Percentiles rank a stretch among this genome's conserved stretches.
These are phyloP conservation scores for Myzus persicae DNA, from an alignment of 1,140 invertebrate species.

Conservation along the genomic window DNA sequence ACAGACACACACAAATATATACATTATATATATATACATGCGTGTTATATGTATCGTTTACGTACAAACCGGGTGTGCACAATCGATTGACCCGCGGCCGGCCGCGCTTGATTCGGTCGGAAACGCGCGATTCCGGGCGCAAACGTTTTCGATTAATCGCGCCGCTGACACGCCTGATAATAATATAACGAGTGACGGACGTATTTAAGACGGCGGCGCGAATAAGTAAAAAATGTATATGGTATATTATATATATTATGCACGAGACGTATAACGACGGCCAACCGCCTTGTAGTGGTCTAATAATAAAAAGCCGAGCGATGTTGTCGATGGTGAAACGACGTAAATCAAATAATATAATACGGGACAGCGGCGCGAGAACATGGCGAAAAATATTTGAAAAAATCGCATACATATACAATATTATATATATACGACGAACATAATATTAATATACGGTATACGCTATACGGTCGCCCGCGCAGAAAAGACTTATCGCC, in stretches of 20 bases:
- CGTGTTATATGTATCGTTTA: not conserved
- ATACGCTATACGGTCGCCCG: not conserved
- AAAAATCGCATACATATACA: not conserved
- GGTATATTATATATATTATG: not conserved
- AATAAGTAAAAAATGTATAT: not conserved
- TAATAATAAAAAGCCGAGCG: not conserved
- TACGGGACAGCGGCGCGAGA: not conserved
- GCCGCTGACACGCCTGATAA: not conserved
- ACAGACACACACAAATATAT: not conserved
- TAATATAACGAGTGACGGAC: not conserved
- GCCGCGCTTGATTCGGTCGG: not conserved
- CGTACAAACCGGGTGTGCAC: not conserved
- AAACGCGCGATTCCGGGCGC: not conserved
- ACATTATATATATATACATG: no score
- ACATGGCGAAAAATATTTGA: not conserved
- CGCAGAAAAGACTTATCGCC: not conserved
- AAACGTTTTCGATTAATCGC: constrained; percentile 2
- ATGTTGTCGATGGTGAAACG: not conserved
- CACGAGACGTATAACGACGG: not conserved
- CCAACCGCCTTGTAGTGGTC: not conserved
- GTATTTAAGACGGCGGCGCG: not conserved
- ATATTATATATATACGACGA: not conserved
- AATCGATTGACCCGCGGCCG: not conserved
- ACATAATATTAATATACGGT: not conserved
- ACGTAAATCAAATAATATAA: not conserved